Conservation (phyloP, 2,888 invertebrate genomes). For the Ecdyonurus torrentis region DNA sequence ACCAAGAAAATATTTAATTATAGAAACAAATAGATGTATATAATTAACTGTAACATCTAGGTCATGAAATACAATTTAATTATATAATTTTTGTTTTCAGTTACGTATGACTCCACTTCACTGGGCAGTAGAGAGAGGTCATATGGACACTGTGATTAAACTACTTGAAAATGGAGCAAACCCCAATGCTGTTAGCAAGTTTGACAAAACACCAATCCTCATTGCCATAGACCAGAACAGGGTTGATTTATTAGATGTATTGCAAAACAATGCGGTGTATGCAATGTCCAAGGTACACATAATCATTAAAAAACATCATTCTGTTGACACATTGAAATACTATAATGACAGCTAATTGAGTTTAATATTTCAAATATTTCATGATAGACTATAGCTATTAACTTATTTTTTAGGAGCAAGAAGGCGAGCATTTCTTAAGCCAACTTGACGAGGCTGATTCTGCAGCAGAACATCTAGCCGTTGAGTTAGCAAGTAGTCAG, state of each 20-base stretch:
- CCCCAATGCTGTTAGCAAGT: constrained; percentile 48
- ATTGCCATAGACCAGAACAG: constrained; percentile 49
- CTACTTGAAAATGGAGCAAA: constrained; percentile 62
- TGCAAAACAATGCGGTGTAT: constrained; percentile 23
- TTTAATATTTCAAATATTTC: neutral
- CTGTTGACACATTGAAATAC: neutral
- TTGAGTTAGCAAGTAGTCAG: neutral
- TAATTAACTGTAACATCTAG: too few relatives aligned
- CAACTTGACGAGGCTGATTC: neutral
- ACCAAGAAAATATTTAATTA: too few relatives aligned
- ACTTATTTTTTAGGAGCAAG: neutral
- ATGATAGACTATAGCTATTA: neutral
- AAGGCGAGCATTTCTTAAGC: neutral
- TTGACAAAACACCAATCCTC: constrained; percentile 48
- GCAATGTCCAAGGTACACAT: neutral
- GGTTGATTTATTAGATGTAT: constrained; percentile 37
- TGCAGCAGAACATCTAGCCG: neutral
- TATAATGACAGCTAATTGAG: neutral
- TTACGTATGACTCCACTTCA: constrained; percentile 82
- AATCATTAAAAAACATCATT: neutral
- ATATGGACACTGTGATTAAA: constrained; percentile 45
- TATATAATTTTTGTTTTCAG: constrained; percentile 26
- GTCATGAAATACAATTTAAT: neutral
- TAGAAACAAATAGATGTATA: too few relatives aligned
- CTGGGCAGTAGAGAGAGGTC: constrained; percentile 80